These are phyloP conservation scores for Premnoplex brunnescens DNA, from an alignment of 2,797 vertebrate species.

Conservation along the genomic window DNA sequence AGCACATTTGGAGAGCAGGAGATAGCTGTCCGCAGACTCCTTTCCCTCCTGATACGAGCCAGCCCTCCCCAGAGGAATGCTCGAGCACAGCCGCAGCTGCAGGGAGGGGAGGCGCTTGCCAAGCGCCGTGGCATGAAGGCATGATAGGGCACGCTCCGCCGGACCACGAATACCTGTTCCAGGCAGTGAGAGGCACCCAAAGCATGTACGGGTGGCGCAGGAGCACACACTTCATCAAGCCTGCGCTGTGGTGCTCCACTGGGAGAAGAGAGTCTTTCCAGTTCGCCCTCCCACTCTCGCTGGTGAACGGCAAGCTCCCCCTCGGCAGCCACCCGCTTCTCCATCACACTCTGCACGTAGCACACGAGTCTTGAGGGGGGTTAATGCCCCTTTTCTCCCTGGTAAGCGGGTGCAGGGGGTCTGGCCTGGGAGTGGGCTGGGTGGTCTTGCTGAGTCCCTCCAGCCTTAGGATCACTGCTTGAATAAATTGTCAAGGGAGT, in stretches of 20 bases:
- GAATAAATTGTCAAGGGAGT: neutral
- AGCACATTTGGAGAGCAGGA: neutral
- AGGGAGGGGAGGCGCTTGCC: constrained; percentile 25
- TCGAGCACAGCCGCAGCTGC: constrained; percentile 42
- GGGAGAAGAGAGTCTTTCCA: neutral
- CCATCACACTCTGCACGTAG: constrained; percentile 27
- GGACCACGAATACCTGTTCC: constrained; percentile 63
- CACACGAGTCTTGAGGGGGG: neutral
- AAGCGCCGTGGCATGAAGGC: constrained; percentile 27
- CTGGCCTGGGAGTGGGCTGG: neutral
- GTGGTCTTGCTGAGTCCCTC: neutral
- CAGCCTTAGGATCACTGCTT: neutral
- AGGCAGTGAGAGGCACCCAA: constrained; percentile 36
- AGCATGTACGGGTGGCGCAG: constrained; percentile 18
- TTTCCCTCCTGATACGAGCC: neutral
- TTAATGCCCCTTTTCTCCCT: neutral
- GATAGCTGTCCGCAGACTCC: accelerated
- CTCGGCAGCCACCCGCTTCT: neutral
- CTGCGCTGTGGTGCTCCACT: neutral
- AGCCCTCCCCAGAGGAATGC: constrained; percentile 16
- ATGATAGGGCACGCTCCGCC: constrained; percentile 30
- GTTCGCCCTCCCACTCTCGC: neutral
- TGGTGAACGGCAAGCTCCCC: neutral
- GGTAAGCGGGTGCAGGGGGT: neutral
- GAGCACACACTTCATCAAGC: constrained; percentile 33